phyloP scores from a whole-genome alignment of 2,888 invertebrate genomes.

The Anagyrus pseudococci region DNA sequence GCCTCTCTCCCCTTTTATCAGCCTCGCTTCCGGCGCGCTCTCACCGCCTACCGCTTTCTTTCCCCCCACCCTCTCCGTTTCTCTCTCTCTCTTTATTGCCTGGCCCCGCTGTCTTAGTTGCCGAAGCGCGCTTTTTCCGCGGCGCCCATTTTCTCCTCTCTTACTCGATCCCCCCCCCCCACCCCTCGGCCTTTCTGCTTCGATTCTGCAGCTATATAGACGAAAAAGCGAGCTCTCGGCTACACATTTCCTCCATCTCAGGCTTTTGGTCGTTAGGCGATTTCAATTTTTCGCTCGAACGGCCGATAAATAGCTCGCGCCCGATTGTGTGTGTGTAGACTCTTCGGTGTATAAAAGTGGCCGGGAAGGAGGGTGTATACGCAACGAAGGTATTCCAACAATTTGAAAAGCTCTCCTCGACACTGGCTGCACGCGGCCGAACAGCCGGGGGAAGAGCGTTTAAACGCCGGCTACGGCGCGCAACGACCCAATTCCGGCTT shows the following conservation, averaged over 20 bases:
- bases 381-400: constrained; percentile 13
- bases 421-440: background rate
- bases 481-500: constrained; percentile 7
- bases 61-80: background rate
- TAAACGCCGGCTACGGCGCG: background rate
- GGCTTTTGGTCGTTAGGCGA: constrained; percentile 5
- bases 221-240: no score
- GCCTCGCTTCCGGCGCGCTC: no score
- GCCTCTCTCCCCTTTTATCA: constrained; percentile 9
- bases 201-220: no score
- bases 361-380: background rate
- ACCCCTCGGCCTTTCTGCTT: constrained; percentile 5
- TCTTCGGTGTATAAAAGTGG: no score
- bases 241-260: no score
- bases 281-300: constrained; percentile 27
- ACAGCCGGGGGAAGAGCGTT: background rate
- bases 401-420: constrained; percentile 20
- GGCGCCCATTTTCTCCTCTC: constrained; percentile 25
- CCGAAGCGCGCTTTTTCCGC: constrained; percentile 3
- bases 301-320: constrained; percentile 28
- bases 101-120: constrained; percentile 26
- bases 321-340: background rate
- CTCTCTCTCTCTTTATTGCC: constrained; percentile 17
- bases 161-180: no score
- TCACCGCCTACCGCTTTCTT: constrained; percentile 9